phyloP scores from a whole-genome alignment of 2,113 vertebrate genomes.

The Abramis brama region DNA sequence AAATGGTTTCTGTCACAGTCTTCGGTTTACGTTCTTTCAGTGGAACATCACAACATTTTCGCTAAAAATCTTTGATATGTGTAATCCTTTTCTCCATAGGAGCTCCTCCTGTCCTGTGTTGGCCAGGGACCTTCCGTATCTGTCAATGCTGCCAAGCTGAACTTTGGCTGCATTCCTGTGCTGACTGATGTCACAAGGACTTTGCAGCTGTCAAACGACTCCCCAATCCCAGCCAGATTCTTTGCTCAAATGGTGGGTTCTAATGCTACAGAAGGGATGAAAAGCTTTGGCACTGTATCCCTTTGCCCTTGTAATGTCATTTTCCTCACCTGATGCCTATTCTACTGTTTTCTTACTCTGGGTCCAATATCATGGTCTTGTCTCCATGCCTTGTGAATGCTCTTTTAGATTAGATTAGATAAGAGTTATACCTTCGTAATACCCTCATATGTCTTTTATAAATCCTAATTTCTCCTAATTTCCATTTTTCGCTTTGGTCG shows the following conservation, averaged over 20 bases:
- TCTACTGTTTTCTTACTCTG: constrained; percentile 9
- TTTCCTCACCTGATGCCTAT: constrained; percentile 22
- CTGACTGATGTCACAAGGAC: constrained; percentile 72
- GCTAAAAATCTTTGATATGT: background rate
- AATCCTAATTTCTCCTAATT: constrained; percentile 29
- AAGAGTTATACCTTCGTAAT: constrained; percentile 3
- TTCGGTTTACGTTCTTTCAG: background rate
- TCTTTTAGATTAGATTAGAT: constrained; percentile 1
- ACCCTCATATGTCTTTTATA: constrained; percentile 34
- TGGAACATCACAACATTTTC: background rate
- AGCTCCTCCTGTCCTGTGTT: constrained; percentile 67
- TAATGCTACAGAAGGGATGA: constrained; percentile 7
- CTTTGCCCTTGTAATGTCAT: background rate
- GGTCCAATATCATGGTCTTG: background rate
- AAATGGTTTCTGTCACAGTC: background rate
- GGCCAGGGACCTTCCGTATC: constrained; percentile 82
- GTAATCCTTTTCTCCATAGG: constrained; percentile 66
- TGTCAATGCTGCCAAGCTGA: constrained; percentile 64
- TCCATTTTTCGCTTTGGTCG: background rate
- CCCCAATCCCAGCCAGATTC: constrained; percentile 78
- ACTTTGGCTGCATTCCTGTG: constrained; percentile 82
- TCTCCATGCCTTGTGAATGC: background rate
- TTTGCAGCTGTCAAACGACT: constrained; percentile 80
- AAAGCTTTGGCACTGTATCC: background rate
- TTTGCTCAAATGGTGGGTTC: constrained; percentile 76